Conservation (phyloP, 2,888 invertebrate species). For the Tetrapedia diversipes region DNA sequence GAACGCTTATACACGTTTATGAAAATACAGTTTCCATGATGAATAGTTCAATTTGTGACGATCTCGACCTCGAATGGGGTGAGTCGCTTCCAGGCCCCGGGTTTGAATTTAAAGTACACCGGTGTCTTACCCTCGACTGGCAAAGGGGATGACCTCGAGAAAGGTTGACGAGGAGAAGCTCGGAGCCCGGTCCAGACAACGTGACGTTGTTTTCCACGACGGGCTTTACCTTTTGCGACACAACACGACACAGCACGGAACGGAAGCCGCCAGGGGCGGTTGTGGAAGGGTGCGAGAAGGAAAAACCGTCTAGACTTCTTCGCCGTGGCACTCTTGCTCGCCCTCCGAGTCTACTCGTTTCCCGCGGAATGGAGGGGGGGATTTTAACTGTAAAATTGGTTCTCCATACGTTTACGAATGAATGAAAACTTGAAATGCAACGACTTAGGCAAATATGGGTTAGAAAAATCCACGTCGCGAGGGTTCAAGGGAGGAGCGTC, state of each 20-base stretch:
- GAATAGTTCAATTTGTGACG: too few relatives aligned
- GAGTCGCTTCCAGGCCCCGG: too few relatives aligned
- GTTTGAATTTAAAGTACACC: not conserved
- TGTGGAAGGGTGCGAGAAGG: conserved; percentile 49
- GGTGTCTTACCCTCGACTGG: too few relatives aligned
- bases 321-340: conserved; percentile 21
- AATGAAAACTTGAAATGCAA: too few relatives aligned
- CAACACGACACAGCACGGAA: conserved; percentile 9
- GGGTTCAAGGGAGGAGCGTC: too few relatives aligned
- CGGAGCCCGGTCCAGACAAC: conserved; percentile 61
- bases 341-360: conserved; percentile 16
- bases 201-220: conserved; percentile 62
- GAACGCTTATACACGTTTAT: too few relatives aligned
- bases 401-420: conserved; percentile 21
- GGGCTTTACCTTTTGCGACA: conserved; percentile 56
- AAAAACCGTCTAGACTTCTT: conserved; percentile 74
- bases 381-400: conserved; percentile 53
- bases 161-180: conserved; percentile 58
- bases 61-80: too few relatives aligned
- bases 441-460: too few relatives aligned
- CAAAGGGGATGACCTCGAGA: conserved; percentile 54
- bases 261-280: conserved; percentile 43
- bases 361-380: conserved; percentile 38
- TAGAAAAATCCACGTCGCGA: too few relatives aligned
- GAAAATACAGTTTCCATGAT: too few relatives aligned